phyloP scores from a whole-genome alignment of 2,797 vertebrate species.

The Sciurus vulgaris region DNA sequence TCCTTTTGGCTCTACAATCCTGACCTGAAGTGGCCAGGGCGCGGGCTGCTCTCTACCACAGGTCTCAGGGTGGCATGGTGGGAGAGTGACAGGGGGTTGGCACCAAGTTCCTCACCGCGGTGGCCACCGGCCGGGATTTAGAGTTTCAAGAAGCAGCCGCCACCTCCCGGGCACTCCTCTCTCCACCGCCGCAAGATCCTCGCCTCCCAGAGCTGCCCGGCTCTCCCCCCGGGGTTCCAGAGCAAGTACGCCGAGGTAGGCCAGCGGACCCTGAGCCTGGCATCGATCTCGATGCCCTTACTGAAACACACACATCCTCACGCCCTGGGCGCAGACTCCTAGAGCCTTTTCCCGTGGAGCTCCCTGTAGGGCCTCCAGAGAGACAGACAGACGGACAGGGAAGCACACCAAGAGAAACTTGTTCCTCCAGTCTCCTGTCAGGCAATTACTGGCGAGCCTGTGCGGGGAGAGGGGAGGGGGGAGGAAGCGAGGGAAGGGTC shows the following conservation, averaged over 20 bases:
- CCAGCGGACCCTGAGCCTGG: not conserved
- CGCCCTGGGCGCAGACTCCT: not conserved
- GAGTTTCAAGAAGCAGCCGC: constrained; percentile 79
- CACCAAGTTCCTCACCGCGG: constrained; percentile 64
- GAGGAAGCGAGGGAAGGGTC: constrained; percentile 48
- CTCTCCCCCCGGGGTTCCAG: not conserved
- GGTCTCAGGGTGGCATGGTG: constrained; percentile 6
- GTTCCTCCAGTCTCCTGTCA: constrained; percentile 68
- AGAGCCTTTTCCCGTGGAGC: not conserved
- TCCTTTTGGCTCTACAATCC: not conserved
- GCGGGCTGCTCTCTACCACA: not conserved
- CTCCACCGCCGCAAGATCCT: not conserved
- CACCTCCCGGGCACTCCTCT: constrained; percentile 74
- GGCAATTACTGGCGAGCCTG: constrained; percentile 63
- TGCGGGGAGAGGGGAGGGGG: constrained; percentile 65
- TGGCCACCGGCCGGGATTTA: not conserved
- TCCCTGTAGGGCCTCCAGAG: not conserved
- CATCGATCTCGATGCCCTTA: not conserved
- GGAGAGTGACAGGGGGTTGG: constrained; percentile 44
- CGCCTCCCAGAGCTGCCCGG: not conserved
- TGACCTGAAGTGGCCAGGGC: not conserved
- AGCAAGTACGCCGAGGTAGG: not conserved
- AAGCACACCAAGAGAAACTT: constrained; percentile 64
- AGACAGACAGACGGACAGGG: not conserved
- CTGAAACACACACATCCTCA: not conserved